phyloP scores from a whole-genome alignment of 2,888 invertebrate genomes.

The Campoplex nolae region DNA sequence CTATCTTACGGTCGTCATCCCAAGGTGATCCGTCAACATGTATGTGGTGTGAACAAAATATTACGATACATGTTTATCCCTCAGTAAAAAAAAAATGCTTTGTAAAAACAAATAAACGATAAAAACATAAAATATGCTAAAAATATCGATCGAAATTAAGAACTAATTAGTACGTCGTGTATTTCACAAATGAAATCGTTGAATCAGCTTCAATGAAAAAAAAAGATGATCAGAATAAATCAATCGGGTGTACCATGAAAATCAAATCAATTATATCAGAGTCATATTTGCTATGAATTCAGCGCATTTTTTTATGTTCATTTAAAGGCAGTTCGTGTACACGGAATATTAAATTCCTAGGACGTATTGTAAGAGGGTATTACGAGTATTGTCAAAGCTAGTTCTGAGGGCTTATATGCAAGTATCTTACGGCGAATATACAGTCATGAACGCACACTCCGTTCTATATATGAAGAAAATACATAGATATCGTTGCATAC shows the following conservation, averaged over 20 bases:
- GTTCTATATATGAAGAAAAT: neutral
- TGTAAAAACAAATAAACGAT: neutral
- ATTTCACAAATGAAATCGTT: neutral
- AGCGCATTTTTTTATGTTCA: neutral
- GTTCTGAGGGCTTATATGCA: slow-evolving; percentile 42
- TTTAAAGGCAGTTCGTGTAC: neutral
- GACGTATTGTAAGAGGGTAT: slow-evolving; percentile 24
- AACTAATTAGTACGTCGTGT: neutral
- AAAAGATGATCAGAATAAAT: neutral
- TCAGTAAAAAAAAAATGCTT: too few species aligned
- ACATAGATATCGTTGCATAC: neutral
- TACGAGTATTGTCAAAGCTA: slow-evolving; percentile 53
- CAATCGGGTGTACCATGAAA: neutral
- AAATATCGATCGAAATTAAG: neutral
- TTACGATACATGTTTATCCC: too few species aligned
- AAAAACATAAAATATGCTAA: neutral
- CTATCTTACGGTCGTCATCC: too few species aligned
- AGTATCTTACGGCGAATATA: slow-evolving; percentile 28
- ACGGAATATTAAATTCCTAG: slow-evolving; percentile 32
- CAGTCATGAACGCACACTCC: neutral
- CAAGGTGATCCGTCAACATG: too few species aligned
- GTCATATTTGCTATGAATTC: neutral
- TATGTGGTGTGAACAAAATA: too few species aligned
- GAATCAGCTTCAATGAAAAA: neutral
- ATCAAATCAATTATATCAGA: neutral